phyloP scores from a whole-genome alignment of 2,113 vertebrate genomes.

The Monarcha castaneiventris region DNA sequence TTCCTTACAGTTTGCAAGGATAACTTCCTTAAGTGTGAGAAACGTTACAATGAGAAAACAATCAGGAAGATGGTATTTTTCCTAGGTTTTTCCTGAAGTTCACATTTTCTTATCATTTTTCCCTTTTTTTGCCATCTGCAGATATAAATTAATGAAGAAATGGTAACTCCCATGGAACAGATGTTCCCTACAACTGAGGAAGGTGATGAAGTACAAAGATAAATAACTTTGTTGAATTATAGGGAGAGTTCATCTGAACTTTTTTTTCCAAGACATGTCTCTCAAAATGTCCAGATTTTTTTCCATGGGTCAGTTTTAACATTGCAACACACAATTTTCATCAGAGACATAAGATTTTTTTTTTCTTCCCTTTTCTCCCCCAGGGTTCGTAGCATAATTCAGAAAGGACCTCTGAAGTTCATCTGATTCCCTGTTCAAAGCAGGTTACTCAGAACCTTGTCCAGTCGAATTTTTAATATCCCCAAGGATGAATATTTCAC shows the following conservation, averaged over 20 bases:
- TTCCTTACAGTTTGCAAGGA: background rate
- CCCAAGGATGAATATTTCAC: background rate
- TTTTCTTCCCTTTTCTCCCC: background rate
- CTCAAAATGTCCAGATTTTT: background rate
- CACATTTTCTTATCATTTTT: background rate
- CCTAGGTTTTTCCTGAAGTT: background rate
- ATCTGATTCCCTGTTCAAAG: background rate
- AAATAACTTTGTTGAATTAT: background rate
- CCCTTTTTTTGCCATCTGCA: background rate
- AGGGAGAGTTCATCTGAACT: background rate
- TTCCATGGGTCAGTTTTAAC: background rate
- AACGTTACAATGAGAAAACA: background rate
- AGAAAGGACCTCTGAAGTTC: background rate
- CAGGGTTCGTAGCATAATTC: background rate
- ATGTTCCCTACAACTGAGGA: background rate
- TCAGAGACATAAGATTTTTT: background rate
- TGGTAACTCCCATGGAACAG: background rate
- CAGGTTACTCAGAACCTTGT: background rate
- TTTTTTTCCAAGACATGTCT: background rate
- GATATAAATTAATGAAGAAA: background rate
- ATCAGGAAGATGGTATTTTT: background rate
- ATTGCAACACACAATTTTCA: background rate
- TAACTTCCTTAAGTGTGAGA: background rate
- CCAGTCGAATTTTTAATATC: background rate
- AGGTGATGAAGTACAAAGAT: background rate